Evolutionary conservation across 2,888 invertebrate species (phyloP).

Genomic region (Suillia variegata): DNA sequence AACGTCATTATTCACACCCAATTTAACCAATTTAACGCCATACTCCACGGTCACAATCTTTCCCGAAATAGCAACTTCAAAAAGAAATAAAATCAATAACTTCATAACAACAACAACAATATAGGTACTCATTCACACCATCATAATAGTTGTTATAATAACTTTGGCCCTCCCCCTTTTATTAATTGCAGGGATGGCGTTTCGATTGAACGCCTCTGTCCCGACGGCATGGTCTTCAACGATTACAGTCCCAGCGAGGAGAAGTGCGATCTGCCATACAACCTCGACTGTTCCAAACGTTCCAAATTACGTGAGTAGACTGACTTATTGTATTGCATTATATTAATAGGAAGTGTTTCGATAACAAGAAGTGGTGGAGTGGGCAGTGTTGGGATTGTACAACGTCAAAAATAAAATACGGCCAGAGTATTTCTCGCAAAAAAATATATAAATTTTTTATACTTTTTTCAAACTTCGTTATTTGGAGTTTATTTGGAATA

Average conservation of each 20-base stretch:
- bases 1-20: constrained; percentile 10
- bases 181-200: constrained; percentile 67
- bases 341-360: background rate
- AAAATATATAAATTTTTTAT: too few species aligned
- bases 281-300: constrained; percentile 81
- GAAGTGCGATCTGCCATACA: constrained; percentile 86
- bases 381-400: too few species aligned
- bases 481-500: too few species aligned
- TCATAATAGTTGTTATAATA: background rate
- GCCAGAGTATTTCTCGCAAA: too few species aligned
- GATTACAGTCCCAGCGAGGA: constrained; percentile 81
- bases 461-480: too few species aligned
- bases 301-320: constrained; percentile 77
- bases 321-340: too few species aligned
- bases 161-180: too few species aligned
- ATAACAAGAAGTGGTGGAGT: too few species aligned
- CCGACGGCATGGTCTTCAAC: constrained; percentile 89
- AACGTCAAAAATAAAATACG: too few species aligned
- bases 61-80: background rate
- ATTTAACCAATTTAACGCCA: too few species aligned
- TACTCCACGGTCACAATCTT: background rate
- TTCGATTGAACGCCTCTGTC: constrained; percentile 79
- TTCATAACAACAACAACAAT: background rate
- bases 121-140: background rate
- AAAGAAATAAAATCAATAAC: background rate